Evolutionary conservation across 2,888 invertebrate species (phyloP), one percentile per base, ranked within the genome.

Genomic region (Hypomecis atomaria): DNA sequence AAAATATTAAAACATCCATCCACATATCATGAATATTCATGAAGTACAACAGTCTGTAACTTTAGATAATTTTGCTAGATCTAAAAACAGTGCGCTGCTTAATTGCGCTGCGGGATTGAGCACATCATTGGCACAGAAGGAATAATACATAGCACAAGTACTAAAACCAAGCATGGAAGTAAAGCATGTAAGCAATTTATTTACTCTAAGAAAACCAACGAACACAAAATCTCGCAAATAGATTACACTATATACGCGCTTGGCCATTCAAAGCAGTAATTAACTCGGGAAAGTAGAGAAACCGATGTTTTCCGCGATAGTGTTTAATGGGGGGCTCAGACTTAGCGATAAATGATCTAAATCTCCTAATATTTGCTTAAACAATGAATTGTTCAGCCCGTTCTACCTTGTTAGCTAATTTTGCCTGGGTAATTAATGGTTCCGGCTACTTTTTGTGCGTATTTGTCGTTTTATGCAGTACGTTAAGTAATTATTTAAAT

Each of bases 261-360:
- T 42, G 38, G 44, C 62, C 55, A 63, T 62, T 63, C 64, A 40
- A 66, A 67, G 23, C 52, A 58, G 61, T 64, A 73, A 73, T 73
- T 72, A 72, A 65, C 58, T 59, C 59, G 66, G 69, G 74, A 74
- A 75, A 75, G 74, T 68, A 44, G 71, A 67, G 72, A 69, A 71
- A 71, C 67, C 60, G 53, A 50, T 64, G 56, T 57, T 50, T 68
- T 62, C 59, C 61, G 53, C 47, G 59, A 59, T 65, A 56, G 13
- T 43, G 38, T 6, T n/a, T 60, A 48, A 60, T 45, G 34, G 10
- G 48, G 37, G 23, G 36, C 38, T 45, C 42, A 11, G 13, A 6
- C 38, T 13, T 36, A 9, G 37, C 53, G 55, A 49, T 59, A 47
- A 53, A 45, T 45, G 45, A 62, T 62, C 36, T 53, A 10, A 50